Base-by-base conservation (phyloP, 2,113 vertebrate species). In the Tylochromis polylepis region DNA sequence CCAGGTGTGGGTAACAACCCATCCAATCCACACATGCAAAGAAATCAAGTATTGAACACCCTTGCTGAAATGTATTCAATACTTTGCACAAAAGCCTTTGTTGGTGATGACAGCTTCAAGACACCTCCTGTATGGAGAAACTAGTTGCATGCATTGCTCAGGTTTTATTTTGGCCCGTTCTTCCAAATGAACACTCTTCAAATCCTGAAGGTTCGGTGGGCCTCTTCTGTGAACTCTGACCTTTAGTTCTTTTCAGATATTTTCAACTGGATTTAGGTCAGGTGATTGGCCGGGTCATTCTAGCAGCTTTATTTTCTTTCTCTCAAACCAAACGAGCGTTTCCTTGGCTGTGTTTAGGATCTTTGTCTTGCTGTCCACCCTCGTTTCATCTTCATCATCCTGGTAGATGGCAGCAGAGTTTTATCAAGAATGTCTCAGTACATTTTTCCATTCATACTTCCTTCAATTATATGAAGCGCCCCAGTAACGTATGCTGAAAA, bases 391-490 rank as follows among this genome's bases (percentile, higher is more conserved):
- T 65, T 65, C 1, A 4, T 38, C 34, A 14, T 65, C 34, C 60
- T 0, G 6, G 60, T 0, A 65, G 34, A 65, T 38, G 60, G 34
- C 60, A 65, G 20, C 60, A 22, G 20, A 65, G 6, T 0, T 65
- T 65, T 38, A 65, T 65, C 60, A 65, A 65, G 20, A 65, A 65
- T 65, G 60, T 38, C 60, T 65, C 60, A n/a, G 6, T 12, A 62
- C 59, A 62, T 36, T 36, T 65, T 65, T 65, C 60, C 60, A 65
- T 65, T 65, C 2, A 65, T 38, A 38, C 38, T 20, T 65, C 34
- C 18, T 38, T 34, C 34, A 38, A 12, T 38, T 65, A 65, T n/a
- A 1, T 65, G 11, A 65, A 65, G 31, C 11, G 18, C 60, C 2
- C 4, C 10, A 36, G 31, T 36, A 12, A 29, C 0, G 2, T 36